Base-by-base conservation (phyloP, 1,140 invertebrate genomes). In the Telenomus remus region DNA sequence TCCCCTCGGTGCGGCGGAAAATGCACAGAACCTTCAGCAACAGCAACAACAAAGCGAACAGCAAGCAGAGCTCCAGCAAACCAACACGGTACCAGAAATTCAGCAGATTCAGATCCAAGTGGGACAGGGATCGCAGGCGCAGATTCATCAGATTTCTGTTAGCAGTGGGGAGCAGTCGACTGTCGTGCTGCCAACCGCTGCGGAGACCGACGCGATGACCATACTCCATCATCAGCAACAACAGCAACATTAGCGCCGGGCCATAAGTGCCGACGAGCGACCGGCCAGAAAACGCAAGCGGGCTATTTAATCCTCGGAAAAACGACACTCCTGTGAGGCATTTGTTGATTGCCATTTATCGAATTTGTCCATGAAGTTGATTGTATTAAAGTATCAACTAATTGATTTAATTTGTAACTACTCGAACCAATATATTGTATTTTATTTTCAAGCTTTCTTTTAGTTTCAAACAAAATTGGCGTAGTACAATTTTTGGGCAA, bases 161-260 rank as follows among this genome's bases (percentile, higher is more conserved):
- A 85, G 83, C 33, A 85, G 83, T 33, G 85, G 60, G 10, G 70
- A 88, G 66, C 84, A 86, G 7, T 89, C 88, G 14, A 90, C 90
- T 0, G 90, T 91, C 3, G 90, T 91, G 11, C 81, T 91, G 53
- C 90, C 90, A 9, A 85, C 90, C 10, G 87, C 89, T 2, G 86
- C 88, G 0, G 90, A 91, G 63, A 88, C 87, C 7, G 87, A 86
- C 13, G 86, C 87, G 7, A 88, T 88, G 84, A 84, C 84, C 10
- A 83, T 88, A 71, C 54, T 87, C 0, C 87, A 87, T 73, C 86
- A 87, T 71, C 86, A 86, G 7, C 84, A 86, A 0, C 80, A 86
- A 5, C 79, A 82, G 11, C 80, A 81, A 56, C 71, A 78, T 68
- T 72, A 74, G 68, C 76, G 48, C 57, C 61, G 66, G 61, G 19